Conservation (phyloP, 2,113 vertebrate genomes). For the Accipiter virgatus region DNA sequence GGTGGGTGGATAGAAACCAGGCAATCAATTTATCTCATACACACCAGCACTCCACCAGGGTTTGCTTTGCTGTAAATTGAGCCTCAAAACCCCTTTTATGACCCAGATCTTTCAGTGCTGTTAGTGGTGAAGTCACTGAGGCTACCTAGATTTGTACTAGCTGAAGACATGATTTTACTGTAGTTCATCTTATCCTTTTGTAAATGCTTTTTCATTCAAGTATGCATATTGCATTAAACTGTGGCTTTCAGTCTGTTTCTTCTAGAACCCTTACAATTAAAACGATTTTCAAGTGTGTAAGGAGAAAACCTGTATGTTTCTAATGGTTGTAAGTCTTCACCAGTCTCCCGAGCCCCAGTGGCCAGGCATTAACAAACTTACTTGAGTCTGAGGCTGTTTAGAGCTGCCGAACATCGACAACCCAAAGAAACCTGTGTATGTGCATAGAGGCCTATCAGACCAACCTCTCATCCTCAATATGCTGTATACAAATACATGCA, state of each 20-base stretch:
- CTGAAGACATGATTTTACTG: background rate
- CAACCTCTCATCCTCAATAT: background rate
- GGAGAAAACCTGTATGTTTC: background rate
- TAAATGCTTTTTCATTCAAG: background rate
- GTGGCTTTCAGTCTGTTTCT: background rate
- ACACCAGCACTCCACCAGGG: background rate
- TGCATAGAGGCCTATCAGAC: background rate
- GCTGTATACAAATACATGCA: background rate
- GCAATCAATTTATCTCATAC: background rate
- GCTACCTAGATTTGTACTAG: background rate
- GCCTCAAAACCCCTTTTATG: background rate
- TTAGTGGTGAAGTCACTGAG: background rate
- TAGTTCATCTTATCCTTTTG: background rate
- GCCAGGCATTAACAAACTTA: background rate
- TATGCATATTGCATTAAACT: background rate
- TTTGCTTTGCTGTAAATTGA: background rate
- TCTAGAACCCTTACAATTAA: background rate
- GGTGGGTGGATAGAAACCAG: background rate
- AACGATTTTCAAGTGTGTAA: background rate
- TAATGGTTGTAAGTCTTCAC: accelerated
- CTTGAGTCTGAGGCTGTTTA: background rate
- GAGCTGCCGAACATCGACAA: background rate
- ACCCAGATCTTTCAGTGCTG: background rate
- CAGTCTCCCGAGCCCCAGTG: background rate
- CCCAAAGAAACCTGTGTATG: background rate